Evolutionary conservation across 2,888 invertebrate genomes (phyloP), one percentile per base, ranked within the genome.

Genomic region (Tetranychus truncatus): DNA sequence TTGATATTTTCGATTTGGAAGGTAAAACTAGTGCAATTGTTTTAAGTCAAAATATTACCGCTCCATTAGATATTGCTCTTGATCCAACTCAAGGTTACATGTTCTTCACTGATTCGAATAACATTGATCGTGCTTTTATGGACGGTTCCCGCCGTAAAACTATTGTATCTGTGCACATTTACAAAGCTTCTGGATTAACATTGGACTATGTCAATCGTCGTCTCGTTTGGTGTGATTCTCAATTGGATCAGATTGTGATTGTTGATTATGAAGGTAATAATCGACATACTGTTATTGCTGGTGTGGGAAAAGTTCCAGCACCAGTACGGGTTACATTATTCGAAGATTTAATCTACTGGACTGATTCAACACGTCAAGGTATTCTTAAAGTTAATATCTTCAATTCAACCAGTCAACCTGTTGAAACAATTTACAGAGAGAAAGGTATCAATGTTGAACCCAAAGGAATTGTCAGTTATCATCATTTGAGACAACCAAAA

Each of bases 221-320:
- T 74, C 88, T 99, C 8, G 96, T 91, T 84, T 97, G 96, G 95
- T 95, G 95, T 81, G 97, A 99, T 82, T 91, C 93, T 0, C 85
- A 95, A 18, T 84, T 96, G 75, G 95, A 97, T 84, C 93, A 95
- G 82, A 93, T 99, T 78, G 95, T 96, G 81, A 92, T 94, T 0
- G 91, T 95, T 0, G 92, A 95, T 82, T 99, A 97, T 83, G 88
- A 92, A 74, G 95, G 95, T 0, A 86, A 88, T 77, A 88, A 89
- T 79, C 78, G 79, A 69, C 79, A 79, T 66, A 78, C 79, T 15
- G 78, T 80, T 9, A 78, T 80, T 20, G 76, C 80, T 8, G 80
- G 80, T 65, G 79, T 79, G 75, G 79, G 90, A 1, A 80, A 81
- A 75, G 91, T 93, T 0, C 94, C 94, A 4, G 90, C 90, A 74